Evolutionary conservation across 2,888 invertebrate species (phyloP), one percentile per base, ranked within the genome.

Genomic region (Boloria selene): DNA sequence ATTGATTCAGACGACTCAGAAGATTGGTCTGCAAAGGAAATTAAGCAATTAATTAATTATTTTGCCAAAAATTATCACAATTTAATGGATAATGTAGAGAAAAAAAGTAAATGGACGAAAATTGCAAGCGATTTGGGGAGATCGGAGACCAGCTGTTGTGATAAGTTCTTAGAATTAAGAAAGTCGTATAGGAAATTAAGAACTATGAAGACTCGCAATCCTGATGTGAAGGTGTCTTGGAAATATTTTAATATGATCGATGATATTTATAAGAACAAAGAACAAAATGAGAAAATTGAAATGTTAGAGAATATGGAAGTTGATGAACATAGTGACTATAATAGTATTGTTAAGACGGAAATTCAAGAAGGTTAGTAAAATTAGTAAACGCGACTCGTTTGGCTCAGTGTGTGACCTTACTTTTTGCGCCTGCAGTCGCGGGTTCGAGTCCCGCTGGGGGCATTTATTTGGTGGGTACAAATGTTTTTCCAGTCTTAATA

Each of bases 121-220:
- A 69, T 91, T 13, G 81, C 85, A 0, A 54, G 65, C 0, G 78
- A 82, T 5, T 73, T 88, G 0, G 79, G 80, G 0, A 85, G 85
- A 72, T 75, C 80, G 0, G 80, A 79, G 26, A 68, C 51, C 0
- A 74, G 81, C 16, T 87, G 90, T 45, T 79, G 80, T 17, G 85
- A 88, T 0, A 91, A 90, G 65, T 87, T 90, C 65, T 42, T 88
- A 4, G 90, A 90, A 70, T 69, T 92, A 0, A 77, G 86, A 2
- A 90, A 86, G 68, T 87, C 87, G 14, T 92, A 90, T 68, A 84
- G 86, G 10, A 90, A 89, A 64, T 70, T 90, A 10, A 88, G 86
- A 69, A 87, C 88, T 0, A 87, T 89, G 85, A 86, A 81, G 54
- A 72, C 75, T 0, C 80, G 83, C 50, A 87, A 88, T 49, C 82